Percentiles rank a stretch among this genome's conserved stretches.
These are phyloP conservation scores for Drusus annulatus DNA, from an alignment of 1,140 invertebrate species.

Conservation along the genomic window DNA sequence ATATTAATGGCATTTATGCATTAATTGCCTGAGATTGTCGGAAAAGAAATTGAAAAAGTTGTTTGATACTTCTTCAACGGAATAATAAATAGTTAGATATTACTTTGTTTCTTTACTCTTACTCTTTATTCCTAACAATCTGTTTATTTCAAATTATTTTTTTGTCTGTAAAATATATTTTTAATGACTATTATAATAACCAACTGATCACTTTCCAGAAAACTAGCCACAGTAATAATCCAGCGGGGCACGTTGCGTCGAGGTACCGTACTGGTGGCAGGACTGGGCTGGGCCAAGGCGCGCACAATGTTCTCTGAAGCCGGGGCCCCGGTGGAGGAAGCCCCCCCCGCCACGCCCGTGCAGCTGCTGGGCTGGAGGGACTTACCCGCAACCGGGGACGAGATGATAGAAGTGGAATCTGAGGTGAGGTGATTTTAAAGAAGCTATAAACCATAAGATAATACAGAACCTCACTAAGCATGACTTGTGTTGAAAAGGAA, in stretches of 20 bases:
- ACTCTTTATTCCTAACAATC: no score
- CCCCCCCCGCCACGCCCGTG: slow-evolving; percentile 86
- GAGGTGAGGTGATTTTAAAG: slow-evolving; percentile 76
- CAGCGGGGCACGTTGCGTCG: slow-evolving; percentile 91
- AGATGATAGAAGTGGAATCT: slow-evolving; percentile 85
- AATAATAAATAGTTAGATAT: no score
- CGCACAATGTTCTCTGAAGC: slow-evolving; percentile 88
- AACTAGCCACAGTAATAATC: slow-evolving; percentile 90
- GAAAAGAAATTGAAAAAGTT: no score
- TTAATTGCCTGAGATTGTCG: no score
- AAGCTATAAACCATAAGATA: no score
- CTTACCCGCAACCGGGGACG: slow-evolving; percentile 89
- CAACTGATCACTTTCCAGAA: slow-evolving; percentile 71
- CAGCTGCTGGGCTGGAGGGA: slow-evolving; percentile 92
- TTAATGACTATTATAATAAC: no score
- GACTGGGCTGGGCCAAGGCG: slow-evolving; percentile 87
- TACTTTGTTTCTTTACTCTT: no score
- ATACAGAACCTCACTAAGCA: no score
- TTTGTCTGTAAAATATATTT: neutral
- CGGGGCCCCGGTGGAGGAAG: slow-evolving; percentile 78
- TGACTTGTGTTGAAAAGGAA: no score
- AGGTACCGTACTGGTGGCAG: slow-evolving; percentile 88
- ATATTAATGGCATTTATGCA: no score
- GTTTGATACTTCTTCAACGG: no score
- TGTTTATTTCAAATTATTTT: neutral